Evolutionary conservation across 2,888 invertebrate species (phyloP), one percentile per base, ranked within the genome.

Genomic region (Gisinianus flammeolus): DNA sequence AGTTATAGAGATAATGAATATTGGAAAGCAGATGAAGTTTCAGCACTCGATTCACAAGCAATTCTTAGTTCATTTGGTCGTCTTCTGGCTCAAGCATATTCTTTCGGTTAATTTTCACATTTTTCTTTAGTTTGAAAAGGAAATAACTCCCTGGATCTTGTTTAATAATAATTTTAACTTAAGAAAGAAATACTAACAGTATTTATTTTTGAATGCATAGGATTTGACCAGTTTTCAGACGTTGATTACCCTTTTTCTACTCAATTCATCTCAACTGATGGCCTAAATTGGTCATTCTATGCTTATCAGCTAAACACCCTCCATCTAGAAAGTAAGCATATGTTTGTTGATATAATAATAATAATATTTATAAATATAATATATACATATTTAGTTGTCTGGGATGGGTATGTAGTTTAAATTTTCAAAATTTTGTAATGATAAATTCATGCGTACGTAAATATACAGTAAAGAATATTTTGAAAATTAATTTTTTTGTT

Each of bases 221-320:
- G 98, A 28, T 98, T 98, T 87, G 94, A 93, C 52, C 93, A 94
- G 22, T 95, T 90, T 86, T 93, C 94, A 84, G 98, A 98, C 83
- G 85, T 97, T 24, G 95, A 94, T 0, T 96, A 97, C 87, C 98
- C 99, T 0, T 87, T 98, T 77, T 91, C 92, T 0, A 93, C 94
- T 3, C 98, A 98, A 90, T 92, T 93, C 22, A 89, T 96, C 19
- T 89, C 97, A 56, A 95, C 96, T 0, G 93, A 98, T 88, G 98
- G 98, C 0, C 91, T 93, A 82, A 86, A 90, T 3, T 96, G 94
- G 92, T 93, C 93, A 0, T 93, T 98, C 83, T 94, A 93, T 86
- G 90, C 92, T 19, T 98, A 97, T 86, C 98, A 99, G 87, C 87
- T 99, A 78, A 99, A 99, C 86, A 97, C 96, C 0, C 80, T 83